Evolutionary conservation across 2,888 invertebrate species (phyloP), one percentile per base, ranked within the genome.

Genomic region (Neoitamus cyanurus): DNA sequence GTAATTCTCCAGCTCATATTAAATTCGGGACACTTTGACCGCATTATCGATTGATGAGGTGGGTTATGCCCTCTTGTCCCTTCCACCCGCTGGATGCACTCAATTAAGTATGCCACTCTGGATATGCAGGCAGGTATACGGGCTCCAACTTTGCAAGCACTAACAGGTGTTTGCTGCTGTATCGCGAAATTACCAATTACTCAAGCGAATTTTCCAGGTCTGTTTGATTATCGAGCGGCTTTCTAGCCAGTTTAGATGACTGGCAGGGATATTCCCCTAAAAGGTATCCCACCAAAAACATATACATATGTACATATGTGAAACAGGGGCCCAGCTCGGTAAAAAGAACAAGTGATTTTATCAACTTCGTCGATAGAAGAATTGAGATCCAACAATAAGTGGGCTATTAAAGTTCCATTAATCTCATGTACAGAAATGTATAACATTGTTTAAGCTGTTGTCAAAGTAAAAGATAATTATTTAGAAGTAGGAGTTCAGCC

Each of bases 21-120:
- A 34, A 73, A 73, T 34, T 36, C 73, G 73, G 73, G 73, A 15
- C 73, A 73, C 73, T 73, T n/a, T 73, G 73, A 36, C 73, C 73
- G 73, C 34, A 34, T 73, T 73, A 73, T 73, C 73, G 73, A 73
- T 73, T 73, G 36, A n/a, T 73, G 73, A 73, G 36, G 31, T 5
- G 73, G 73, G 73, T 30, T 36, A 73, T 73, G 73, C 73, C 73
- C 73, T 73, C 34, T 20, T 73, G 73, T 36, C 36, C 37, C 36
- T 30, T 28, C 6, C 28, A 37, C 3, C 58, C 7, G 58, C 25
- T 20, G 25, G 15, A 9, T 58, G 58, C 58, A 31, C n/a, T 30
- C 70, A 70, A 70, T 70, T 30, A 70, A 11, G 30, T 30, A 13
- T 31, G 42, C 36, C 37, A 37, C 25, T 15, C 75, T 75, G 34